These are phyloP conservation scores for Andrena trimmerana DNA, from an alignment of 2,888 invertebrate genomes.

Conservation along the genomic window DNA sequence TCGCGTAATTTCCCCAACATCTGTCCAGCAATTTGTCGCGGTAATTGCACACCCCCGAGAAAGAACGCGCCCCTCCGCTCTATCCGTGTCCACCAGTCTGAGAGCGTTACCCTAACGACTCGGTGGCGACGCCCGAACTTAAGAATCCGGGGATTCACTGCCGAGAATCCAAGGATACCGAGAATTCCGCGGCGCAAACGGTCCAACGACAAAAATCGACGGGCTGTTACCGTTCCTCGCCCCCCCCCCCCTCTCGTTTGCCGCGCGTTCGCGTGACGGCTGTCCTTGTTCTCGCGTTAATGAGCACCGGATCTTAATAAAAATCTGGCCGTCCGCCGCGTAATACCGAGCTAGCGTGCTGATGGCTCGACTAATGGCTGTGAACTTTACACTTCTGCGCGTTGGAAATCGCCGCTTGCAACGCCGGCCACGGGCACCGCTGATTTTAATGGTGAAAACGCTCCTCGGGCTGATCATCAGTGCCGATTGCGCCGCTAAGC, in stretches of 20 bases:
- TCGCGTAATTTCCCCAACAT: constrained; percentile 8
- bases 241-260: not conserved
- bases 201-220: too few species aligned
- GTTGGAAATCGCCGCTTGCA: constrained; percentile 16
- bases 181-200: too few species aligned
- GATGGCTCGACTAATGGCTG: constrained; percentile 31
- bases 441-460: too few species aligned
- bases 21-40: constrained; percentile 34
- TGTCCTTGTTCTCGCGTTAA: constrained; percentile 34
- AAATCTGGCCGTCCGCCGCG: constrained; percentile 16
- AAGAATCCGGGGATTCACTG: constrained; percentile 13
- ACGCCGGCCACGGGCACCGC: too few species aligned
- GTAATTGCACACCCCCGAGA: constrained; percentile 22
- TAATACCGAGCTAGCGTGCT: constrained; percentile 35
- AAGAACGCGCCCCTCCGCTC: constrained; percentile 2
- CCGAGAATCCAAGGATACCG: not conserved
- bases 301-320: constrained; percentile 39
- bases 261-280: constrained; percentile 36
- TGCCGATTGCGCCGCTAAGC: too few species aligned
- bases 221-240: too few species aligned
- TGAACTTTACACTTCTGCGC: constrained; percentile 34
- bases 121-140: constrained; percentile 1
- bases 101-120: constrained; percentile 21
- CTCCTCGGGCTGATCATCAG: too few species aligned
- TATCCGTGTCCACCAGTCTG: constrained; percentile 15